A percentile compares a stretch with the other conserved stretches of the same genome.
Evolutionary conservation across 2,113 vertebrate genomes (phyloP).

Genomic region (Vidua chalybeata): DNA sequence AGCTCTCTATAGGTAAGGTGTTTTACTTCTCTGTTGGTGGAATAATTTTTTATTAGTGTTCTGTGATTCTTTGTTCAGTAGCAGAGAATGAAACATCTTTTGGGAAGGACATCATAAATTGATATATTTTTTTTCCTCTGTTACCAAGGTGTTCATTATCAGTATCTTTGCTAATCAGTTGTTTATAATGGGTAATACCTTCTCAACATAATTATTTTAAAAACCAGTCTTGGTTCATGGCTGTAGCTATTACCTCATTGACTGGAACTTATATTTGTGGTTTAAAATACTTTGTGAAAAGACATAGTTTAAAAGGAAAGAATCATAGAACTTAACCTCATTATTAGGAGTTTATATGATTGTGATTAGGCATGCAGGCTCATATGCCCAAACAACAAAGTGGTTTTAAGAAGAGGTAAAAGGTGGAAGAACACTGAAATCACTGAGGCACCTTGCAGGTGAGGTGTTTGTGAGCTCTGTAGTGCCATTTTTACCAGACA

Average conservation of each 20-base stretch:
- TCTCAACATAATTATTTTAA: not conserved
- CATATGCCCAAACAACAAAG: not conserved
- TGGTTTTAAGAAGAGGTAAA: not conserved
- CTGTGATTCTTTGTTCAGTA: not conserved
- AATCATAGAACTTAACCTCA: not conserved
- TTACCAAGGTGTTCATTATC: not conserved
- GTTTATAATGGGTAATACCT: not conserved
- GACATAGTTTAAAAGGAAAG: not conserved
- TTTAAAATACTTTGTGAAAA: not conserved
- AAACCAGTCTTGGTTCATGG: not conserved
- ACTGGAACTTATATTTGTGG: not conserved
- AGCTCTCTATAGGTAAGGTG: slow-evolving; percentile 88
- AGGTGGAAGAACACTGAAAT: not conserved
- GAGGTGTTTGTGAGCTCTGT: not conserved
- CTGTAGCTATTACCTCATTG: not conserved
- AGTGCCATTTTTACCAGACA: not conserved
- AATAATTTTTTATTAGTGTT: not conserved
- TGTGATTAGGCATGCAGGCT: not conserved
- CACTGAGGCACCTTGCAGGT: not conserved
- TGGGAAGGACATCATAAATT: not conserved
- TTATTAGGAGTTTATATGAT: not conserved
- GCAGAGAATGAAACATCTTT: not conserved
- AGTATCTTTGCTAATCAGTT: not conserved
- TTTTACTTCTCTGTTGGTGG: not conserved
- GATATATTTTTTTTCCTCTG: not conserved